These are phyloP conservation scores for Coccyzus lansbergi DNA, from an alignment of 2,797 vertebrate genomes.

Conservation along the genomic window DNA sequence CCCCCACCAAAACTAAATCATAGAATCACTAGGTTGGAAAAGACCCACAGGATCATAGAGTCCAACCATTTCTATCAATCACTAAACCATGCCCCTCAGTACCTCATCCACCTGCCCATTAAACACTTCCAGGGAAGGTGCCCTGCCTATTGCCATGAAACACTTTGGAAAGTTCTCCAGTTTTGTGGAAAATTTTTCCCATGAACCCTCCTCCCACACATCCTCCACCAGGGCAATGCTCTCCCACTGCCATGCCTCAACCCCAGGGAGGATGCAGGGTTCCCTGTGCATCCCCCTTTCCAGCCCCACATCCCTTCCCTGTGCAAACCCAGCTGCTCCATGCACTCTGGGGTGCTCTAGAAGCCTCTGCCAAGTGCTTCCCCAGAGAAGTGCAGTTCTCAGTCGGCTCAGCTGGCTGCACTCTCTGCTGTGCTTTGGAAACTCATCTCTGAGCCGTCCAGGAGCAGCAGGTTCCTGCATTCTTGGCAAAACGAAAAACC, in stretches of 20 bases:
- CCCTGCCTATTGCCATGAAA: background rate
- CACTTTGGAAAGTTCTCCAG: background rate
- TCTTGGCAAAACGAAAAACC: background rate
- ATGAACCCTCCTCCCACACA: background rate
- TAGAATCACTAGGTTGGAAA: no score
- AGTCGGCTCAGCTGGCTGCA: background rate
- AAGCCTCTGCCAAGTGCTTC: accelerated
- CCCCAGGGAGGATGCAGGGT: accelerated
- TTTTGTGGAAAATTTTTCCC: background rate
- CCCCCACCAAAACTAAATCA: no score
- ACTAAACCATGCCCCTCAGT: no score
- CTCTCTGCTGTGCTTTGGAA: background rate
- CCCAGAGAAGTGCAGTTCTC: accelerated
- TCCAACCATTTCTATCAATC: no score
- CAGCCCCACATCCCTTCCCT: accelerated
- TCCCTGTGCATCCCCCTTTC: background rate
- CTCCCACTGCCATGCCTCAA: accelerated
- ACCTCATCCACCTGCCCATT: no score
- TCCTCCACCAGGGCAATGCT: accelerated
- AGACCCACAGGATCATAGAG: no score
- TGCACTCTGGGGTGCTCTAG: background rate
- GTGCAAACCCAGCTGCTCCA: accelerated
- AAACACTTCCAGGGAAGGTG: no score
- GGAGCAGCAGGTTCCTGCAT: background rate
- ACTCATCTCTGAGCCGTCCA: background rate